These are phyloP conservation scores for Tylochromis polylepis DNA, from an alignment of 2,113 vertebrate genomes.

Conservation along the genomic window DNA sequence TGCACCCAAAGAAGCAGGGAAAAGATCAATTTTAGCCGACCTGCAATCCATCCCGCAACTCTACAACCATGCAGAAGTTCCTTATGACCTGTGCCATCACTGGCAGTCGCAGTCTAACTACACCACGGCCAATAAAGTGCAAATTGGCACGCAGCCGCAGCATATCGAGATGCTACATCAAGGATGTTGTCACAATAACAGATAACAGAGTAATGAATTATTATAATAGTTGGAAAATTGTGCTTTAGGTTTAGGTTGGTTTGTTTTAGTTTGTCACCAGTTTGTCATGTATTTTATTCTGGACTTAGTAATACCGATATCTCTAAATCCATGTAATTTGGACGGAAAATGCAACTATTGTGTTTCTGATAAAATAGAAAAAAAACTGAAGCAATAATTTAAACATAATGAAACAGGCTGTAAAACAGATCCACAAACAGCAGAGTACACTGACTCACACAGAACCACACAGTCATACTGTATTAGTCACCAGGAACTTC, in stretches of 20 bases:
- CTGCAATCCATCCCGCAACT: neutral
- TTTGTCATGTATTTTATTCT: too few relatives aligned
- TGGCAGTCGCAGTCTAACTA: neutral
- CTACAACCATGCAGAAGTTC: neutral
- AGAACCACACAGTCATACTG: neutral
- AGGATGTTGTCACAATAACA: neutral
- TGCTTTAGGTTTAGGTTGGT: too few relatives aligned
- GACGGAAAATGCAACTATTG: fast-evolving
- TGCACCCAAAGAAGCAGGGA: fast-evolving
- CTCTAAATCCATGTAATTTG: neutral
- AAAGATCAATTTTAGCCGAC: neutral
- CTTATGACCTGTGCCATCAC: neutral
- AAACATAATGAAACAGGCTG: neutral
- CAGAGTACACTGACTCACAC: neutral
- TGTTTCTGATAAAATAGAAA: neutral
- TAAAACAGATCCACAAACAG: neutral
- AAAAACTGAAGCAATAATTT: neutral
- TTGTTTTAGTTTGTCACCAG: too few relatives aligned
- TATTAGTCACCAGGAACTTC: neutral
- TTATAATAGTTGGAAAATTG: too few relatives aligned
- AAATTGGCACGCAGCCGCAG: neutral
- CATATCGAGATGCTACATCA: neutral
- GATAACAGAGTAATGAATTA: too few relatives aligned
- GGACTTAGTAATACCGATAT: too few relatives aligned
- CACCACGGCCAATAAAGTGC: fast-evolving